These are phyloP conservation scores for Clarias magur DNA, from an alignment of 2,113 vertebrate species.

Conservation along the genomic window DNA sequence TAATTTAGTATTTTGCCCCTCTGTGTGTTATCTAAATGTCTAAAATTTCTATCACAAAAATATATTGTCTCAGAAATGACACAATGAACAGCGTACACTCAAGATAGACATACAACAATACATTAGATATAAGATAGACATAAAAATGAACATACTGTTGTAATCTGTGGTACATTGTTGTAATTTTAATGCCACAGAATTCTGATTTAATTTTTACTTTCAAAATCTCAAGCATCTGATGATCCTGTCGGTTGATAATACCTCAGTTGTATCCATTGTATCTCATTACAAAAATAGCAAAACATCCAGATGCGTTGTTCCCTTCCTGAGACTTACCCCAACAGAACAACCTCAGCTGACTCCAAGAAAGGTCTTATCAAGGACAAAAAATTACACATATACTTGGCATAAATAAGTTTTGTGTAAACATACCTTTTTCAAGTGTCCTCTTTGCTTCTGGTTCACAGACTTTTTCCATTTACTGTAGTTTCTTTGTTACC, in stretches of 20 bases:
- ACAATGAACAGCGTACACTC: neutral
- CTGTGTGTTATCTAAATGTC: neutral
- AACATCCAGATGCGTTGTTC: neutral
- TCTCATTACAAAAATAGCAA: neutral
- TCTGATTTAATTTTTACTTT: neutral
- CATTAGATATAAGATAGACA: neutral
- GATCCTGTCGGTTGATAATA: neutral
- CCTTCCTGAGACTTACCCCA: neutral
- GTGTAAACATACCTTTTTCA: slow-evolving; percentile 4
- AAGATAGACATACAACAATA: neutral
- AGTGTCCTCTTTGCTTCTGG: neutral
- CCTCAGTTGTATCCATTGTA: too few species aligned
- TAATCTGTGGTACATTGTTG: neutral
- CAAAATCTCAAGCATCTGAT: neutral
- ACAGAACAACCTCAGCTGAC: neutral
- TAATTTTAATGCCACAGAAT: neutral
- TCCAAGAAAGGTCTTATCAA: neutral
- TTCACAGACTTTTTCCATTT: neutral
- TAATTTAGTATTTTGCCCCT: neutral
- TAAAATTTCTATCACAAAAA: neutral
- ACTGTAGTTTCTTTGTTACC: neutral
- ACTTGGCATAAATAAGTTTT: neutral
- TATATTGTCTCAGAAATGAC: neutral
- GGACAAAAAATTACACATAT: neutral
- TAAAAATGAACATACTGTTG: neutral